Evolutionary conservation across 2,797 vertebrate genomes (phyloP).

Genomic region (Acipenser oxyrinchus): DNA sequence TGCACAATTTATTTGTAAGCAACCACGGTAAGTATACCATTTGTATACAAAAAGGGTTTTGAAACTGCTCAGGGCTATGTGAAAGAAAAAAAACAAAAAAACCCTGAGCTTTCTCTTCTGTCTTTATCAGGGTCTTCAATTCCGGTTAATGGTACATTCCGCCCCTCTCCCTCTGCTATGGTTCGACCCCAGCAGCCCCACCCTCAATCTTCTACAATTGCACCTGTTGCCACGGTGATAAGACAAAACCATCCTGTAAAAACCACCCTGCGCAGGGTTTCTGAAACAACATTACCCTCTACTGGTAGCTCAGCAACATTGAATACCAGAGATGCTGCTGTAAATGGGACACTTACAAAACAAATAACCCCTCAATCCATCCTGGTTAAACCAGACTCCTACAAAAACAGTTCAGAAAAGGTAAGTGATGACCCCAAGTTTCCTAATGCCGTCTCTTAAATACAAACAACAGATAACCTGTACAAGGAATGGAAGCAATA

Average conservation of each 20-base stretch:
- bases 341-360: conserved; percentile 53
- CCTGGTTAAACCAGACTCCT: conserved; percentile 78
- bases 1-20: too few relatives aligned
- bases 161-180: conserved; percentile 36
- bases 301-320: conserved; percentile 51
- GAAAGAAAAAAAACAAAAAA: too few relatives aligned
- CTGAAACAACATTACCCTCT: conserved; percentile 59
- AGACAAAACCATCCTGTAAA: conserved; percentile 52
- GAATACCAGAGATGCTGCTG: conserved; percentile 51
- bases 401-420: conserved; percentile 75
- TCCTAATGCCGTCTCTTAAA: conserved; percentile 32
- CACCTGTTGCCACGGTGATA: conserved; percentile 52
- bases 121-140: conserved; percentile 44
- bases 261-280: conserved; percentile 26
- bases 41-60: too few relatives aligned
- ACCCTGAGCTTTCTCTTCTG: neutral
- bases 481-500: too few relatives aligned
- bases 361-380: conserved; percentile 78
- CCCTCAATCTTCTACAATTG: conserved; percentile 42
- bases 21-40: too few relatives aligned
- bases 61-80: too few relatives aligned
- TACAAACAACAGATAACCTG: too few relatives aligned
- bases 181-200: conserved; percentile 46
- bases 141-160: conserved; percentile 45
- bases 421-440: conserved; percentile 42